These are phyloP conservation scores for Sialia sialis DNA, from an alignment of 2,113 vertebrate genomes.

Conservation along the genomic window DNA sequence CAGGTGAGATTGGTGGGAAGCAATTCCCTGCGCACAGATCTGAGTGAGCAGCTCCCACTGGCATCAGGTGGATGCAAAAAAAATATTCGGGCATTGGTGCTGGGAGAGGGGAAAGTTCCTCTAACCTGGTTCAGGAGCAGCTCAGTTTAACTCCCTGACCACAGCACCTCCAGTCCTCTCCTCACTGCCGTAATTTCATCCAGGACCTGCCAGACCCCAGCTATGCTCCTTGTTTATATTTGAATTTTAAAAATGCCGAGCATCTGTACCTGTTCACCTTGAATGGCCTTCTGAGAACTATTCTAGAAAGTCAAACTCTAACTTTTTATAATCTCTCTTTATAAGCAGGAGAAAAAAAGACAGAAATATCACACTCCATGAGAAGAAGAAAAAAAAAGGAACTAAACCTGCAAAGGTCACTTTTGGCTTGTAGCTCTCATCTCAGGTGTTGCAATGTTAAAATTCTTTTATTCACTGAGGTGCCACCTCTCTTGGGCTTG, in stretches of 20 bases:
- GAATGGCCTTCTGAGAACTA: neutral
- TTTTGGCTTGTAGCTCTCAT: neutral
- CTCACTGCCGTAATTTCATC: neutral
- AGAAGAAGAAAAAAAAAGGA: neutral
- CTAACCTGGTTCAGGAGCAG: neutral
- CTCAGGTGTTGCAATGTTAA: neutral
- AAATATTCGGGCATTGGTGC: rapidly evolving
- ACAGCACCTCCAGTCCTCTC: neutral
- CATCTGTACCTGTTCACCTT: neutral
- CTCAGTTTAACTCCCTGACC: neutral
- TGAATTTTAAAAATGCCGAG: neutral
- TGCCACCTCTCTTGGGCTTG: neutral
- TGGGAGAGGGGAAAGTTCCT: neutral
- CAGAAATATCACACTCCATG: neutral
- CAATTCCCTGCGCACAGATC: neutral
- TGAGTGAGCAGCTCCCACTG: neutral
- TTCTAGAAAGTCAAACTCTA: neutral
- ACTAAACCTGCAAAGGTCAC: neutral
- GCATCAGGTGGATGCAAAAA: neutral
- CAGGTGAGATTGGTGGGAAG: neutral
- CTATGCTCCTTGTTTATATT: neutral
- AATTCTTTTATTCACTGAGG: neutral
- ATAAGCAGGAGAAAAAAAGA: neutral
- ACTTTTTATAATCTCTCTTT: neutral
- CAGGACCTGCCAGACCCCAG: neutral